Evolutionary conservation across 2,888 invertebrate species (phyloP).

Genomic region (Marasmarcha lunaedactyla): DNA sequence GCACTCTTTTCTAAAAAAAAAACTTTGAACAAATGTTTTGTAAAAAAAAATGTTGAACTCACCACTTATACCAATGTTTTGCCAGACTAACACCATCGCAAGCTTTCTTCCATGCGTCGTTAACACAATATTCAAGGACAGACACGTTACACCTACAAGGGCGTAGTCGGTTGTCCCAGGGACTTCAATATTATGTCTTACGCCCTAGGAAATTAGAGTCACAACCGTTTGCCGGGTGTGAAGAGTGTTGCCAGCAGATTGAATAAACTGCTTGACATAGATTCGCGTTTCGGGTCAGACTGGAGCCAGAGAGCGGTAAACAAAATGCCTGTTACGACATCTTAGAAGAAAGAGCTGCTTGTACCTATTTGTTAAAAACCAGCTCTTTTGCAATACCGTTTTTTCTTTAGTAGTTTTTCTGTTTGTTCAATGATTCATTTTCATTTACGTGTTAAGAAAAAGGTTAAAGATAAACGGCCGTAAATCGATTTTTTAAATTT

Average conservation of each 20-base stretch:
- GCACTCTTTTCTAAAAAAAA: too few species aligned
- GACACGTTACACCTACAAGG: conserved; percentile 37
- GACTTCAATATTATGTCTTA: not conserved
- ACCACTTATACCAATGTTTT: too few species aligned
- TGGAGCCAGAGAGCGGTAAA: conserved; percentile 45
- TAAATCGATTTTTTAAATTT: too few species aligned
- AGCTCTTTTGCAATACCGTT: too few species aligned
- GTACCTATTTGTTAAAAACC: too few species aligned
- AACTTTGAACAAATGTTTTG: too few species aligned
- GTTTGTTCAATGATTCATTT: too few species aligned
- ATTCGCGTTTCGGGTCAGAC: conserved; percentile 67
- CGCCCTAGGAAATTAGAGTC: not conserved
- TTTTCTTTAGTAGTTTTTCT: too few species aligned
- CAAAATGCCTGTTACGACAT: conserved; percentile 58
- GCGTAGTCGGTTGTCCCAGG: conserved; percentile 36
- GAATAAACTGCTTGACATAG: conserved; percentile 71
- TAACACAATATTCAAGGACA: conserved; percentile 49
- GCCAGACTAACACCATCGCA: not conserved
- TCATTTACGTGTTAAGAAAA: too few species aligned
- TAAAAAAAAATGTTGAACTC: too few species aligned
- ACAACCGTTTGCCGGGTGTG: conserved; percentile 9
- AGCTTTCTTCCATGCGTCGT: conserved; percentile 21
- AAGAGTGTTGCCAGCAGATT: conserved; percentile 50
- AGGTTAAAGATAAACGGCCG: too few species aligned
- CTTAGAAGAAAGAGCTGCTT: conserved; percentile 16